phyloP scores from a whole-genome alignment of 2,888 invertebrate species.

The Agrenia bidenticulata region DNA sequence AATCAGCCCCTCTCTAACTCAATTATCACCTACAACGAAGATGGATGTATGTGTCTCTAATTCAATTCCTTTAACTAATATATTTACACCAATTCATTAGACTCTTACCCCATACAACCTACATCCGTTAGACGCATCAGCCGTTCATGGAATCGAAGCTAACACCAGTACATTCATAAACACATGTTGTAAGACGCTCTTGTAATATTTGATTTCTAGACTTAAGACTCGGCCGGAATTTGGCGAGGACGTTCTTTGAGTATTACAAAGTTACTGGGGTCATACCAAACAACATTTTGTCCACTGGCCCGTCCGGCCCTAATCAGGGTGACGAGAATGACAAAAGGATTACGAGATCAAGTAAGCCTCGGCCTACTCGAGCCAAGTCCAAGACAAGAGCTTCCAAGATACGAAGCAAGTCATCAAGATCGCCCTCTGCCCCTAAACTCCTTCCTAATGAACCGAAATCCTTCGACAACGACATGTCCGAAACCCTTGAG shows the following conservation, averaged over 20 bases:
- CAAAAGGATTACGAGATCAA: constrained; percentile 56
- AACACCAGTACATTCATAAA: neutral
- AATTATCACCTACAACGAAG: constrained; percentile 85
- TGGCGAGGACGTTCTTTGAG: constrained; percentile 73
- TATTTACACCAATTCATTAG: too few relatives aligned
- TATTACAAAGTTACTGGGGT: constrained; percentile 76
- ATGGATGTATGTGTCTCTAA: constrained; percentile 83
- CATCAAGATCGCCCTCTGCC: constrained; percentile 6
- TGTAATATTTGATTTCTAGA: constrained; percentile 59
- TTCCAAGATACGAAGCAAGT: neutral
- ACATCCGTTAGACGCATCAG: too few relatives aligned
- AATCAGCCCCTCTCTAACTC: constrained; percentile 67
- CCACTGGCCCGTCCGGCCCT: constrained; percentile 56
- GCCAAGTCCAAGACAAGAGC: constrained; percentile 5
- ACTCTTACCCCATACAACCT: neutral
- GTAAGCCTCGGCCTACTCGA: constrained; percentile 23
- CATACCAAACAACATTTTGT: constrained; percentile 61
- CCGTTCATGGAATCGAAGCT: neutral
- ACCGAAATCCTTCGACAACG: neutral
- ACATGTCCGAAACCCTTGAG: constrained; percentile 16
- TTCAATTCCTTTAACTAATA: too few relatives aligned
- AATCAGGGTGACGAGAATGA: constrained; percentile 59
- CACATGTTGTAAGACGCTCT: neutral
- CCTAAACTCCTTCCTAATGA: neutral
- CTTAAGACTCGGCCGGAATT: constrained; percentile 74